Evolutionary conservation across 2,888 invertebrate species (phyloP), one percentile per base, ranked within the genome.

Genomic region (Habrosyne pyritoides): DNA sequence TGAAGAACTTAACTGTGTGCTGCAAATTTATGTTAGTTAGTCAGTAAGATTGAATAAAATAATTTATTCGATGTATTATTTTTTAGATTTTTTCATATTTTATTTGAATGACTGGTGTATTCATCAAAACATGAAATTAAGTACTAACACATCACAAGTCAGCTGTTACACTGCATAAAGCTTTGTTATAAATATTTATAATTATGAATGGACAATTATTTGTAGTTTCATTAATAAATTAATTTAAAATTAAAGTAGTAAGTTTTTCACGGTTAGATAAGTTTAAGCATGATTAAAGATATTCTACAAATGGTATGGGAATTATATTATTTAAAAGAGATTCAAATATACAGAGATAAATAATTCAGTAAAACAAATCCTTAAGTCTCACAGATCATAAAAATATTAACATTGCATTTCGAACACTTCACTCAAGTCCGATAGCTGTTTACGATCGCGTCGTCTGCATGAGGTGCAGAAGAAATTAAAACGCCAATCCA

Each of bases 401-500:
- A 51, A 12, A 60, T 42, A 26, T 47, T 57, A 59, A 70, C 68
- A 73, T 72, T 75, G 71, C 72, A 63, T 59, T 61, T 57, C 54
- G 53, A 57, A 54, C 74, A 73, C 71, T 74, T 73, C 73, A 75
- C 73, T 62, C 53, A 48, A 54, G 60, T 76, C 72, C 67, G 55
- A 65, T 61, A 61, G 62, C 62, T 61, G 63, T 59, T 56, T 54
- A 61, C 47, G 56, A 63, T 63, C 61, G 55, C 71, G 60, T 53
- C 61, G 62, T 59, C 63, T 64, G 56, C 64, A 50, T 54, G 51
- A 53, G 57, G 56, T 59, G 60, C 51, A 53, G 57, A 69, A 71
- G 65, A 76, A 77, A 79, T 71, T 71, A 57, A 79, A 79, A 81
- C 69, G 79, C 65, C 74, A 73, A 67, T 81, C 66, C 65, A 67